Evolutionary conservation across 2,797 vertebrate species (phyloP).

Genomic region (Smutsia temminckii): DNA sequence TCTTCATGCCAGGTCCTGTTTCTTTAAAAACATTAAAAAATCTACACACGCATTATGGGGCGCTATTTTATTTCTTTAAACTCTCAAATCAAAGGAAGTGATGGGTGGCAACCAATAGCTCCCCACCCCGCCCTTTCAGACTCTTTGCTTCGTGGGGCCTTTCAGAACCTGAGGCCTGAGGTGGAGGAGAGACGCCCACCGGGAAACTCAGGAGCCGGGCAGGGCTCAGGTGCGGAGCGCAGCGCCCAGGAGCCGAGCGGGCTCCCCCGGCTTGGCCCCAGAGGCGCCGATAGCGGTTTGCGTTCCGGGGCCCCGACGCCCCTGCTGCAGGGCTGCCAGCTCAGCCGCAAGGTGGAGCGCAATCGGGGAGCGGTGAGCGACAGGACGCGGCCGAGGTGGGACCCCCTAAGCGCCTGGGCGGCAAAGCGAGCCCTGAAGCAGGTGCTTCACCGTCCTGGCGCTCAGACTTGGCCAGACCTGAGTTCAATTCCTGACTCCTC

Average conservation of each 20-base stretch:
- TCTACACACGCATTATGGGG: background rate
- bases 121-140: background rate
- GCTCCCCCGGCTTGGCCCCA: no score
- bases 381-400: background rate
- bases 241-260: accelerated
- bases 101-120: background rate
- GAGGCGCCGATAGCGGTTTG: accelerated
- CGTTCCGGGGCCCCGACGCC: background rate
- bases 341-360: accelerated
- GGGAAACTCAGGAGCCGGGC: accelerated
- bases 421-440: background rate
- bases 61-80: background rate
- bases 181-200: background rate
- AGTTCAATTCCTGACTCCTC: background rate
- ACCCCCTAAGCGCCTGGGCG: background rate
- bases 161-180: background rate
- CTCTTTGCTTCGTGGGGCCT: background rate
- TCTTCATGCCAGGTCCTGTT: background rate
- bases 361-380: accelerated
- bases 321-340: background rate
- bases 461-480: accelerated
- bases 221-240: no score
- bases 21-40: background rate
- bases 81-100: background rate
- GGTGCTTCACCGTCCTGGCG: background rate